These are phyloP conservation scores for Pluvialis apricaria DNA, from an alignment of 2,113 vertebrate genomes.

Conservation along the genomic window DNA sequence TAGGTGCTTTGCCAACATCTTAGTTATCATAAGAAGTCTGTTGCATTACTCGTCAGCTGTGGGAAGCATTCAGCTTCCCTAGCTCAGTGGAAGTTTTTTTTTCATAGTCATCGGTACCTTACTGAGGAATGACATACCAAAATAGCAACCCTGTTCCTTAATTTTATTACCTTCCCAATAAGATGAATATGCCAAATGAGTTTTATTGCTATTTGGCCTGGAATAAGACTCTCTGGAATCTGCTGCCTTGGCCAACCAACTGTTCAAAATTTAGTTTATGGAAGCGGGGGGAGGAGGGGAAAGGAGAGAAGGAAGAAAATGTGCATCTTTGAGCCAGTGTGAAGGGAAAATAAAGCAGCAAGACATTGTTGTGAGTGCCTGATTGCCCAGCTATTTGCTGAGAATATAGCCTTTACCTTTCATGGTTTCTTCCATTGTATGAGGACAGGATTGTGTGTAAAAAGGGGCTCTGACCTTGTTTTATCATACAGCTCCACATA, in stretches of 20 bases:
- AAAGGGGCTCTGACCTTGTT: neutral
- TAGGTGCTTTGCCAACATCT: neutral
- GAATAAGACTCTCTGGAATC: conserved; percentile 22
- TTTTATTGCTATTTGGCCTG: conserved; percentile 44
- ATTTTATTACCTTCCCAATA: conserved; percentile 50
- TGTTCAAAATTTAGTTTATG: conserved; percentile 15
- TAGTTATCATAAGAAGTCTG: neutral
- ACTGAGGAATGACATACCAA: conserved; percentile 9
- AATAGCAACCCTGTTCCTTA: conserved; percentile 26
- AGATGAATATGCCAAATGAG: conserved; percentile 18
- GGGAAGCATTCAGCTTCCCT: neutral
- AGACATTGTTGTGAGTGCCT: neutral
- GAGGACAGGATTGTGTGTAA: neutral
- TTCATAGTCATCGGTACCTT: neutral
- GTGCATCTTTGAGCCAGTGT: neutral
- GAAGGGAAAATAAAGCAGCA: neutral
- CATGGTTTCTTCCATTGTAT: neutral
- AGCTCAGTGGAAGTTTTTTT: neutral
- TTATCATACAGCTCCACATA: neutral
- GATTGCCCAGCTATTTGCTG: neutral
- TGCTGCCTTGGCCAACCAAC: neutral
- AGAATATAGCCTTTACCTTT: neutral
- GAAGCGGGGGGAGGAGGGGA: neutral
- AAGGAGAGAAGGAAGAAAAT: neutral
- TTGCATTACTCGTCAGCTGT: neutral